These are phyloP conservation scores for Orchestia grillus DNA, from an alignment of 1,140 invertebrate genomes.

Conservation along the genomic window DNA sequence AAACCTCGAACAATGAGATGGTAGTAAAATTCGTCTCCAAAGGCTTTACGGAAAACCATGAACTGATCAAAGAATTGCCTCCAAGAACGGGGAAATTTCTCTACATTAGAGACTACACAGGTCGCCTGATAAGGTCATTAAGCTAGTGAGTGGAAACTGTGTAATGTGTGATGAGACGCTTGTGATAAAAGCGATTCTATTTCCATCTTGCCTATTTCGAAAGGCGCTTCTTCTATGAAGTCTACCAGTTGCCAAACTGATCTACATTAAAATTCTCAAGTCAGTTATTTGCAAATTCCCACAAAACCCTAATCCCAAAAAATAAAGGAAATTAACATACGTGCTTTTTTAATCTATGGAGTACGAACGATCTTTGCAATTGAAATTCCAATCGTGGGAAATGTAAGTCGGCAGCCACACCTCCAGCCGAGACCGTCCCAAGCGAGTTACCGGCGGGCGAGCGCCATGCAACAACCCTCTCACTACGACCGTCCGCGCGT, in stretches of 20 bases:
- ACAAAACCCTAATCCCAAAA: background rate
- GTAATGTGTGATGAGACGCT: too few species aligned
- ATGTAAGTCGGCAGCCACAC: background rate
- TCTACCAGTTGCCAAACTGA: background rate
- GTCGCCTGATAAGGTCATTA: background rate
- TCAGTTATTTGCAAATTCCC: background rate
- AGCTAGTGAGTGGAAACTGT: too few species aligned
- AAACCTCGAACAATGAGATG: too few species aligned
- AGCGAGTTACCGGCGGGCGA: constrained; percentile 38
- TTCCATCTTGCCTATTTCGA: too few species aligned
- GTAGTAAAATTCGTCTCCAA: too few species aligned
- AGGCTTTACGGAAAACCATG: background rate
- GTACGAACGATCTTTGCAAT: background rate
- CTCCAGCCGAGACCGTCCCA: background rate
- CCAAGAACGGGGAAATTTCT: background rate
- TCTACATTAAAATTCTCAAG: background rate
- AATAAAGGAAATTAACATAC: background rate
- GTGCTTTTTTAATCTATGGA: background rate
- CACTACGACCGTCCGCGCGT: background rate
- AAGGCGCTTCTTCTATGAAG: background rate
- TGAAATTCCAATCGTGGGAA: background rate
- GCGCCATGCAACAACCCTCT: constrained; percentile 2
- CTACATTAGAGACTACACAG: background rate
- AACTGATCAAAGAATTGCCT: background rate
- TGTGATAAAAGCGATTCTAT: too few species aligned